phyloP scores from a whole-genome alignment of 2,113 vertebrate genomes.

The Diphyllodes magnificus region DNA sequence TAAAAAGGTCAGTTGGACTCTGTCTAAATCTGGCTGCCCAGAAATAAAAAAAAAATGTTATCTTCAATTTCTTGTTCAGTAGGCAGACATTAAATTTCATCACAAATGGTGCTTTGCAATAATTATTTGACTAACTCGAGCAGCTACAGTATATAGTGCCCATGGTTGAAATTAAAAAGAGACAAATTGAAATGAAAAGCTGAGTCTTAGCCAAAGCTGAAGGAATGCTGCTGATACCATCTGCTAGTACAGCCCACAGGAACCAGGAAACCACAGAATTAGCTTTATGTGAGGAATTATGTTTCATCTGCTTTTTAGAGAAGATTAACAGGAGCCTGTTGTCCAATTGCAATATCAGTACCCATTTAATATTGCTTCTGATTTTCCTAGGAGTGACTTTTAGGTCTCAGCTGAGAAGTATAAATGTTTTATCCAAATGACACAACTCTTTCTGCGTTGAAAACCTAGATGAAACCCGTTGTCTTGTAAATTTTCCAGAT shows the following conservation, averaged over 20 bases:
- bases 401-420: not conserved
- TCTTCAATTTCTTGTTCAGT: not conserved
- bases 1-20: not conserved
- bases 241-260: conserved; percentile 26
- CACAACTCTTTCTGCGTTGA: not conserved
- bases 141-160: conserved; percentile 9
- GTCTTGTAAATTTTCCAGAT: not conserved
- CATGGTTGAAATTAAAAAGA: conserved; percentile 26
- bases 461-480: not conserved
- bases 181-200: conserved; percentile 25
- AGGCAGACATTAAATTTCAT: not conserved
- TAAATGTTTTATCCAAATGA: not conserved
- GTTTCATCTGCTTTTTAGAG: conserved; percentile 29
- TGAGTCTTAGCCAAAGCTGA: conserved; percentile 30
- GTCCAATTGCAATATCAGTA: not conserved
- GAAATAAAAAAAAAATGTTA: not conserved
- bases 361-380: not conserved
- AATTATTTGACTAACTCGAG: conserved; percentile 36
- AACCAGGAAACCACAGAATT: conserved; percentile 30
- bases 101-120: conserved; percentile 6
- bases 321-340: not conserved
- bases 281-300: conserved; percentile 21
- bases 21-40: not conserved
- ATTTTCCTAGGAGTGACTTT: conserved; percentile 1
- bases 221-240: conserved; percentile 23